A percentile compares a stretch with the other conserved stretches of the same genome.
Conservation (phyloP, 1,140 invertebrate species). For the Drosophila punjabiensis region DNA sequence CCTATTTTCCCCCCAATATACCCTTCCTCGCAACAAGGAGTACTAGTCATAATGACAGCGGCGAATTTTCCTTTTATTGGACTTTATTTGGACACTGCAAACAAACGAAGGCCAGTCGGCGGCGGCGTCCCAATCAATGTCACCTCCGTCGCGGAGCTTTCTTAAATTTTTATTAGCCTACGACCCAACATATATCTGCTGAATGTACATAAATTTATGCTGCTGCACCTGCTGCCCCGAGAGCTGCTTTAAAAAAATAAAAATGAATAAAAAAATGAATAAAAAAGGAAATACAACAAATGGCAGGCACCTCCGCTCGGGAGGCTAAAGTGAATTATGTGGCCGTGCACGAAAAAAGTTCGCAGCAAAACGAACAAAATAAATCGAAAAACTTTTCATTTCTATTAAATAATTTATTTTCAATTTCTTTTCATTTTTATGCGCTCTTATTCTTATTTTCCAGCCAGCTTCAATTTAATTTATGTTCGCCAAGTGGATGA, state of each 20-base stretch:
- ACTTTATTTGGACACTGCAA: constrained; percentile 48
- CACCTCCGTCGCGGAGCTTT: constrained; percentile 6
- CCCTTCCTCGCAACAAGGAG: not conserved
- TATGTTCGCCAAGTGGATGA: constrained; percentile 15
- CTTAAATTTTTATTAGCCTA: constrained; percentile 17
- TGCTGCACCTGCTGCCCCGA: constrained; percentile 59
- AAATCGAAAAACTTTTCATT: constrained; percentile 82
- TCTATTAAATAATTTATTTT: constrained; percentile 81
- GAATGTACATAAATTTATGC: constrained; percentile 60
- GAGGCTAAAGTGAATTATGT: constrained; percentile 70
- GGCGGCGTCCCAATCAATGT: constrained; percentile 16
- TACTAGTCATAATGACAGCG: constrained; percentile 12
- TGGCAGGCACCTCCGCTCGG: not conserved
- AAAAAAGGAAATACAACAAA: constrained; percentile 17
- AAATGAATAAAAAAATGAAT: not conserved
- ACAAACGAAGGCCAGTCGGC: constrained; percentile 20
- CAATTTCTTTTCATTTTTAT: constrained; percentile 50
- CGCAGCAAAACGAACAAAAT: constrained; percentile 69
- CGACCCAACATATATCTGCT: not conserved
- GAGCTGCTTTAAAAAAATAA: not conserved
- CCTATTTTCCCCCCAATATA: not conserved
- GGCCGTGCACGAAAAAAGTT: constrained; percentile 56
- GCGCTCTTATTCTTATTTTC: not conserved
- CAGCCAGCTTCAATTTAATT: constrained; percentile 26
- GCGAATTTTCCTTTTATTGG: constrained; percentile 48